Base-by-base conservation (phyloP, 2,888 invertebrate genomes). In the Podotricha telesiphe region DNA sequence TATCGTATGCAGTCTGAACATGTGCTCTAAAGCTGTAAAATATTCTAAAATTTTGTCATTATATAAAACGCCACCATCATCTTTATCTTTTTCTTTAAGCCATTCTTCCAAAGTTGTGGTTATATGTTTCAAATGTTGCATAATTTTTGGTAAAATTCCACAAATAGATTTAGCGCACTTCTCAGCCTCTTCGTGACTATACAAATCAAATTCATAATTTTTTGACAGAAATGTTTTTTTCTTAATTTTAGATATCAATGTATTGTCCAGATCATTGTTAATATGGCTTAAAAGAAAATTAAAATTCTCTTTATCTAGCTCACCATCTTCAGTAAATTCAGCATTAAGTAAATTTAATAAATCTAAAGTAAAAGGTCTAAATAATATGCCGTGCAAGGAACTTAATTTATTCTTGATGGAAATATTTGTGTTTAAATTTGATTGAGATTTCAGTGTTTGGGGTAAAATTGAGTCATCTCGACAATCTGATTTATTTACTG, bases 1-100 rank as follows among this genome's bases (percentile, higher is more conserved):
- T 61, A 91, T 91, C 5, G 94, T 91, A n/a, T 94, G 83, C 56
- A 95, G 83, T 37, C 89, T 91, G 61, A 95, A 91, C 63, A 95
- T 89, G 56, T 94, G 81, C 58, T 94, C 94, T 51, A 94, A 88
- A 65, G 94, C 94, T 70, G 91, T 85, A 75, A 94, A 65, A 69
- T 83, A 80, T 62, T 85, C 82, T 15, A 83, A 74, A 34, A 84
- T 74, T 74, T 87, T 85, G 40, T 81, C 69, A 48, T 80, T 82
- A 67, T 79, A 82, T 50, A 86, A 53, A 50, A 80, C 73, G 17
- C 76, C 83, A 69, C 73, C 79, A 51, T 84, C 84, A 72, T 82
- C 77, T 72, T 84, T 80, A 58, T 77, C 76, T 50, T 79, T 81
- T 37, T 77, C 76, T 45, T 72, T 64, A 15, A 76, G 73, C 62